Evolutionary conservation across 2,113 vertebrate species (phyloP), one percentile per base, ranked within the genome.

Genomic region (Pao palembangensis): DNA sequence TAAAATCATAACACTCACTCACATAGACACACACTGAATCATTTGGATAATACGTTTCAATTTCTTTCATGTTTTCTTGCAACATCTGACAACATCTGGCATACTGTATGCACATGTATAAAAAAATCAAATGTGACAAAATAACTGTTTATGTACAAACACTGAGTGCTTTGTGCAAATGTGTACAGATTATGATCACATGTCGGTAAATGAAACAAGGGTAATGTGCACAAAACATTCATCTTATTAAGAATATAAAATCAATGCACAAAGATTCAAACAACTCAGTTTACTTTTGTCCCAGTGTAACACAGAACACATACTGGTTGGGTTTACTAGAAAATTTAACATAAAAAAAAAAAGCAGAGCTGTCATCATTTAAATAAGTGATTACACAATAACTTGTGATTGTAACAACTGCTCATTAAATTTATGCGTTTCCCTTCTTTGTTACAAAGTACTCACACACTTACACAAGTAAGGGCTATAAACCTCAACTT

Each of bases 151-250:
- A 91, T 90, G 88, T 90, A 91, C 88, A 91, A 86, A 92, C 86
- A 91, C 78, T 75, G 88, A 88, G 87, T 87, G 79, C 80, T 87
- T 85, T 91, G 88, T 91, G 90, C 89, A 91, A 89, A 88, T 89
- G 89, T 90, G 85, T 91, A 91, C 84, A 91, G 81, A 90, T 90
- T 88, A 90, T 72, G 81, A 86, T 88, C 73, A 81, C 70, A 84
- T 88, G 86, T 83, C 85, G 82, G 87, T 90, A 90, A 86, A 80
- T 69, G 85, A 84, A 80, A 82, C 82, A 87, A 84, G 75, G 82
- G 70, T 87, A 85, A 86, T 85, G 84, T 87, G 84, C 86, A 85
- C 84, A 87, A 81, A 87, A 87, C 75, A 85, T 67, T 86, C 75
- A 83, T 78, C 71, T 82, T 68, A 73, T 76, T 76, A 87, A 76